A percentile compares a stretch with the other conserved stretches of the same genome.
Conservation (phyloP, 1,140 invertebrate species). For the Neotoxoptera formosana region DNA sequence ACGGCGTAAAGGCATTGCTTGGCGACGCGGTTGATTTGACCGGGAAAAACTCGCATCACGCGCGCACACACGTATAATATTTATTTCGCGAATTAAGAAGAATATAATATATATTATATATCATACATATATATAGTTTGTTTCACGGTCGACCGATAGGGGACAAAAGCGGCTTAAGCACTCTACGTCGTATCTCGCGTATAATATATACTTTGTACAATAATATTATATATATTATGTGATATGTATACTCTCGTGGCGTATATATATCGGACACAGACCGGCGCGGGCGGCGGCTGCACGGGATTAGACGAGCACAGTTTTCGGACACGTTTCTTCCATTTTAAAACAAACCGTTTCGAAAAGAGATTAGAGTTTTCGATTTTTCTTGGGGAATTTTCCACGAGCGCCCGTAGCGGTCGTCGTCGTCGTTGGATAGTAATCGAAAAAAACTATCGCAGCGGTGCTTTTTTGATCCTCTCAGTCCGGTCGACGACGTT, state of each 20-base stretch:
- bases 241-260: background rate
- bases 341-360: constrained; percentile 34
- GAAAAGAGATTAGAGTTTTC: constrained; percentile 38
- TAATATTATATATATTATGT: background rate
- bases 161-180: constrained; percentile 53
- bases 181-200: background rate
- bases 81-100: constrained; percentile 49
- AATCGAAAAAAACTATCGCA: background rate
- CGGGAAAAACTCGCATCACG: constrained; percentile 37
- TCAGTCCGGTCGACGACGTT: background rate
- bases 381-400: constrained; percentile 5
- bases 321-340: constrained; percentile 49
- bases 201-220: background rate
- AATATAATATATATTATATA: constrained; percentile 7
- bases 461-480: background rate
- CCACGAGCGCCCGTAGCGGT: too few relatives aligned
- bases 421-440: too few relatives aligned
- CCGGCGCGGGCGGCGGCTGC: too few relatives aligned
- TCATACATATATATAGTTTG: background rate
- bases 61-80: background rate
- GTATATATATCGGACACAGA: background rate
- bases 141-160: constrained; percentile 47
- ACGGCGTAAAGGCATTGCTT: background rate
- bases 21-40: constrained; percentile 25
- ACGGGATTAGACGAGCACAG: background rate